Conservation (phyloP, 2,113 vertebrate genomes). For the Pelobates fuscus region DNA sequence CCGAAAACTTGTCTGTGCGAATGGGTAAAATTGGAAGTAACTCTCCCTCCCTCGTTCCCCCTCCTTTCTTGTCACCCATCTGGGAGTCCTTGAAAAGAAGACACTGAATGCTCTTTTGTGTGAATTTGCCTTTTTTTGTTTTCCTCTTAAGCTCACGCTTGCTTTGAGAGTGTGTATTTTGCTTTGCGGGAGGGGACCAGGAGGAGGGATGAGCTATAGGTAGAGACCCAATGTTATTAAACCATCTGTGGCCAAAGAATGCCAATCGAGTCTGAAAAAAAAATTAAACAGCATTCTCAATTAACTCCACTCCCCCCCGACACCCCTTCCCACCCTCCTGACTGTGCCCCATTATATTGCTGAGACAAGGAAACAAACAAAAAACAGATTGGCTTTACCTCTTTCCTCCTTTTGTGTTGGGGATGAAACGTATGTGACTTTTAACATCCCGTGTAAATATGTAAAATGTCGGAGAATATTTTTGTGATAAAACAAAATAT, state of each 20-base stretch:
- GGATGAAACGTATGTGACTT: not conserved
- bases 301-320: constrained; percentile 65
- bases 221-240: constrained; percentile 82
- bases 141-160: constrained; percentile 50
- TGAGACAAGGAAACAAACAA: not conserved
- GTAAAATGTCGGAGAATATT: no score
- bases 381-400: not conserved
- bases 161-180: constrained; percentile 49
- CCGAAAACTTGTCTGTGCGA: constrained; percentile 83
- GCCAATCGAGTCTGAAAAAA: constrained; percentile 76
- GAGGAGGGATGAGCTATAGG: constrained; percentile 68
- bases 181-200: constrained; percentile 49
- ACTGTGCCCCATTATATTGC: not conserved
- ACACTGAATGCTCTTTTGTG: constrained; percentile 94
- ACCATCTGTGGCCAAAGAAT: constrained; percentile 91
- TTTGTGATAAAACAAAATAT: no score
- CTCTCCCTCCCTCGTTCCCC: constrained; percentile 28
- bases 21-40: constrained; percentile 80
- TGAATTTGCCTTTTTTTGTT: constrained; percentile 61
- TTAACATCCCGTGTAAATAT: not conserved
- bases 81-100: constrained; percentile 80
- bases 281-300: constrained; percentile 83
- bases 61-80: constrained; percentile 28
- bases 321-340: not conserved
- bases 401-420: not conserved